A percentile compares a stretch with the other conserved stretches of the same genome.
These are phyloP conservation scores for Yponomeuta malinellus DNA, from an alignment of 2,888 invertebrate genomes.

Conservation along the genomic window DNA sequence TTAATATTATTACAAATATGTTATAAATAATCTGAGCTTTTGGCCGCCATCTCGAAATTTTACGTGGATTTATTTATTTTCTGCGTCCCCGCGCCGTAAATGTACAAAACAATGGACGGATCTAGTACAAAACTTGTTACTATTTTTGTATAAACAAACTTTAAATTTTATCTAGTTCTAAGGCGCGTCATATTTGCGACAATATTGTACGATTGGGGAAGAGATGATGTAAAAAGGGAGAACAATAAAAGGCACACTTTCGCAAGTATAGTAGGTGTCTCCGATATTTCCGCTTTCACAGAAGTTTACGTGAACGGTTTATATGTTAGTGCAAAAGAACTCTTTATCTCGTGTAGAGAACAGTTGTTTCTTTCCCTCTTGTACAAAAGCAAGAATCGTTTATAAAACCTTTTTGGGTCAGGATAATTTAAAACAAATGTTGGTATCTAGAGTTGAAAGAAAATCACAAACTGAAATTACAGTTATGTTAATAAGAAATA, in stretches of 20 bases:
- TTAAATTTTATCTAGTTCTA: constrained; percentile 61
- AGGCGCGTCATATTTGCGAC: constrained; percentile 25
- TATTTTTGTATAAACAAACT: constrained; percentile 72
- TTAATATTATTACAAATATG: background rate
- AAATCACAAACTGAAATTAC: background rate
- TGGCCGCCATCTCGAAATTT: background rate
- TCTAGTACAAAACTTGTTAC: constrained; percentile 74
- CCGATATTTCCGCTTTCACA: background rate
- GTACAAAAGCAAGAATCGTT: constrained; percentile 8
- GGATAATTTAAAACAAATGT: background rate
- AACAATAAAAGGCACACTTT: background rate
- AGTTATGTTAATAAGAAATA: background rate
- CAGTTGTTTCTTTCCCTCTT: constrained; percentile 9
- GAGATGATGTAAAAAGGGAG: background rate
- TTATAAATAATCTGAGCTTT: background rate
- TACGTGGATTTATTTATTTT: background rate
- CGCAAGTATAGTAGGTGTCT: background rate
- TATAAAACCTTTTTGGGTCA: background rate
- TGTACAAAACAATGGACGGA: constrained; percentile 64
- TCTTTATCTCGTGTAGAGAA: background rate
- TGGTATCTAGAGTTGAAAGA: background rate
- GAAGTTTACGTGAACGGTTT: background rate
- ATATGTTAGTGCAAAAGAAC: background rate
- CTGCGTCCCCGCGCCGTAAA: constrained; percentile 53
- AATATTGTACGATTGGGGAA: constrained; percentile 13